A percentile compares a stretch with the other conserved stretches of the same genome.
Evolutionary conservation across 2,113 vertebrate genomes (phyloP).

Genomic region (Nesogale talazaci): DNA sequence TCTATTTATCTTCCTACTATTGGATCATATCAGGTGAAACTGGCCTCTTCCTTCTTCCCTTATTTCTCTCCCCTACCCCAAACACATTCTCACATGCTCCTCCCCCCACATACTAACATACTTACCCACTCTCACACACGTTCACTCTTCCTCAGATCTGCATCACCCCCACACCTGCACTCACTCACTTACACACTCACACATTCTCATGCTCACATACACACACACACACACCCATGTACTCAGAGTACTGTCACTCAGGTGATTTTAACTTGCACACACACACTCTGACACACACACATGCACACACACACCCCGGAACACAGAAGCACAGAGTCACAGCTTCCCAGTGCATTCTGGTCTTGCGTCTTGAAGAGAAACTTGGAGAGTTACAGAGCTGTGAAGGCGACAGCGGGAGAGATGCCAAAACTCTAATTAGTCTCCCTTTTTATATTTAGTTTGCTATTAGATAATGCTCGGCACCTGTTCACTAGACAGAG

Average conservation of each 20-base stretch:
- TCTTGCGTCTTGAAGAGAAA: neutral
- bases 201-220: too few relatives aligned
- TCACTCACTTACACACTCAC: neutral
- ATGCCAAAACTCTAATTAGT: slow-evolving; percentile 57
- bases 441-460: slow-evolving; percentile 67
- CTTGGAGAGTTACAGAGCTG: slow-evolving; percentile 57
- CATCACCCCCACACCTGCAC: neutral
- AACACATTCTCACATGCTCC: too few relatives aligned
- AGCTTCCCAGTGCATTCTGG: neutral
- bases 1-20: neutral
- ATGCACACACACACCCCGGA: neutral
- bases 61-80: too few relatives aligned
- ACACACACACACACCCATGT: neutral
- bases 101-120: too few relatives aligned
- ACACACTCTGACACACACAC: too few relatives aligned
- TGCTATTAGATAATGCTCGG: slow-evolving; percentile 64
- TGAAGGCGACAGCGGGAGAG: slow-evolving; percentile 17
- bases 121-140: too few relatives aligned
- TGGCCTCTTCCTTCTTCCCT: neutral
- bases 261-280: too few relatives aligned
- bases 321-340: neutral
- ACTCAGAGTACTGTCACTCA: too few relatives aligned
- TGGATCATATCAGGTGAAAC: neutral
- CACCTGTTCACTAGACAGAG: slow-evolving; percentile 71
- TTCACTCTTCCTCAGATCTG: too few relatives aligned